Base-by-base conservation (phyloP, 2,113 vertebrate genomes). In the Siphamia tubifer region DNA sequence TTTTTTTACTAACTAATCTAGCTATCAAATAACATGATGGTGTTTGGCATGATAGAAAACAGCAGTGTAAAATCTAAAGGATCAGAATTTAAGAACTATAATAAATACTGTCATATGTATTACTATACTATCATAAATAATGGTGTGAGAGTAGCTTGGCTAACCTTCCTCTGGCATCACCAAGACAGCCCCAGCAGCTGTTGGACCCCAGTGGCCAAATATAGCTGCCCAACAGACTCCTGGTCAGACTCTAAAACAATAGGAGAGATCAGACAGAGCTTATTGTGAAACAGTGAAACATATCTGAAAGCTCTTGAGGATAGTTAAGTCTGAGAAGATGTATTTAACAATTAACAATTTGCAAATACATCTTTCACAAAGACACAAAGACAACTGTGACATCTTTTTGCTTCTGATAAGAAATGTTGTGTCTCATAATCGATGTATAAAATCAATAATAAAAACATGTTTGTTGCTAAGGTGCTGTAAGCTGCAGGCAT, bases 191-290 rank as follows among this genome's bases (percentile, higher is more conserved):
- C 54, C 68, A 78, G 77, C 74, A 68, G 77, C 42, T 56, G 35
- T 19, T 52, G 55, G 11, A 36, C 53, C 73, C 72, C 79, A 85
- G 90, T 78, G 19, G 43, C 71, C 72, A 81, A 85, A 91, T 84
- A 85, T 89, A 90, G 84, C 68, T 17, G 13, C n/a, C 24, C 38
- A 70, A 40, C 63, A 64, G 53, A 63, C 69, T 58, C 31, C 43
- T 31, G 6, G 4, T 44, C 23, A 54, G 10, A 23, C 8, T 67
- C 54, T 17, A 30, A 27, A 68, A 81, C 72, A 78, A 71, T 52
- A 66, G 38, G 9, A 47, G 20, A 5, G 44, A 77, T 57, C 38
- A 62, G 48, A 15, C 52, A 27, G 15, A 47, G 32, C 39, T 58
- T 28, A 36, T 31, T 23, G 31, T n/a, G n/a, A n/a, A n/a, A 60